Percentiles rank a stretch among this genome's conserved stretches.
Conservation (phyloP, 2,888 invertebrate genomes). For the Pseudanteris insignis region DNA sequence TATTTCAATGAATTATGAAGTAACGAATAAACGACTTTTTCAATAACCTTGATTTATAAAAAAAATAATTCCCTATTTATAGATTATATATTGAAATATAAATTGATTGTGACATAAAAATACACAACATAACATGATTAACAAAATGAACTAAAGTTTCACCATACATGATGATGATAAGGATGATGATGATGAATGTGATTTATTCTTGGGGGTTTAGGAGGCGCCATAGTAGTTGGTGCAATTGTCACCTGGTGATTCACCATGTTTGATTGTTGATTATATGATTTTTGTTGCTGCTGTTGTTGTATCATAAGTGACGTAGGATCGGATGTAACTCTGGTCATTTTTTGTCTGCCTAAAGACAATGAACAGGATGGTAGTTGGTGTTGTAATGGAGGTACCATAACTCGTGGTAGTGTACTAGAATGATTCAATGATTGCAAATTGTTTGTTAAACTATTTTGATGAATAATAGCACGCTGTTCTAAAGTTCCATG, state of each 20-base stretch:
- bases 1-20: too few species aligned
- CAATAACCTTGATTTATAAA: too few species aligned
- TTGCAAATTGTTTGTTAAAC: conserved; percentile 2
- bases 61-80: too few species aligned
- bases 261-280: conserved; percentile 42
- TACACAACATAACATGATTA: conserved; percentile 2
- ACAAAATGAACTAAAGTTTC: too few species aligned
- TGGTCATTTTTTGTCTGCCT: conserved; percentile 67
- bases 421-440: conserved; percentile 55
- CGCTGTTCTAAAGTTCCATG: conserved; percentile 46
- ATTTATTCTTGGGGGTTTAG: conserved; percentile 75
- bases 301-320: conserved; percentile 48
- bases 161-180: conserved; percentile 52
- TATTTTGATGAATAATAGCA: conserved; percentile 37
- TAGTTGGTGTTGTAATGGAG: conserved; percentile 58
- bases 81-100: too few species aligned
- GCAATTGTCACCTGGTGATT: conserved; percentile 51
- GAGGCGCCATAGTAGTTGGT: conserved; percentile 67
- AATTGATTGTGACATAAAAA: too few species aligned
- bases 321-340: conserved; percentile 68
- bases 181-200: conserved; percentile 54
- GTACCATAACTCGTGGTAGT: conserved; percentile 54
- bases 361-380: conserved; percentile 60
- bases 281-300: conserved; percentile 49
- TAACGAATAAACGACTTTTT: too few species aligned